These are phyloP conservation scores for Onchidella celtica DNA, from an alignment of 2,888 invertebrate species.

Conservation along the genomic window DNA sequence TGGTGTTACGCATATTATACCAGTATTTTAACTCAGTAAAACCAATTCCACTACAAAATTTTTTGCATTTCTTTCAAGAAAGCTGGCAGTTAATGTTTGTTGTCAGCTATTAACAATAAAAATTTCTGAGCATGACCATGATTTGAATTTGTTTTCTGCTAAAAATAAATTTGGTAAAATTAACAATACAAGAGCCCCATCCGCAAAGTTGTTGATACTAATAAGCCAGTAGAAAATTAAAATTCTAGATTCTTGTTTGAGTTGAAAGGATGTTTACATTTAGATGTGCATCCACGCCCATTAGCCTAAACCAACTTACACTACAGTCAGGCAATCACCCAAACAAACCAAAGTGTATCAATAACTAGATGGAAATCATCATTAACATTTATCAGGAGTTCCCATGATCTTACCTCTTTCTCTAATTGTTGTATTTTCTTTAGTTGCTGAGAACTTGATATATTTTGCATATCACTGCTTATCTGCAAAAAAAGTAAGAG, in stretches of 20 bases:
- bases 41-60: neutral
- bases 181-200: neutral
- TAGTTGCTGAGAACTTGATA: conserved; percentile 1
- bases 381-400: neutral
- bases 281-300: too few species aligned
- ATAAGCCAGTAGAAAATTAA: neutral
- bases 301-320: too few species aligned
- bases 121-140: too few species aligned
- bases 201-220: neutral
- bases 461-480: neutral
- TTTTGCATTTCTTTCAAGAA: neutral
- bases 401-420: neutral
- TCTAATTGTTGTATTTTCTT: conserved; percentile 24
- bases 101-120: too few species aligned
- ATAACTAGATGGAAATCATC: neutral
- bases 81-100: too few species aligned
- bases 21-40: too few species aligned
- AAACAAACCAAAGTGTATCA: too few species aligned
- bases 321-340: too few species aligned
- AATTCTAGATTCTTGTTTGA: neutral
- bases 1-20: too few species aligned
- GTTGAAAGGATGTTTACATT: too few species aligned
- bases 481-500: conserved; percentile 14
- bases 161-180: too few species aligned
- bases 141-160: too few species aligned